phyloP scores from a whole-genome alignment of 2,113 vertebrate species.

The Plecotus auritus region DNA sequence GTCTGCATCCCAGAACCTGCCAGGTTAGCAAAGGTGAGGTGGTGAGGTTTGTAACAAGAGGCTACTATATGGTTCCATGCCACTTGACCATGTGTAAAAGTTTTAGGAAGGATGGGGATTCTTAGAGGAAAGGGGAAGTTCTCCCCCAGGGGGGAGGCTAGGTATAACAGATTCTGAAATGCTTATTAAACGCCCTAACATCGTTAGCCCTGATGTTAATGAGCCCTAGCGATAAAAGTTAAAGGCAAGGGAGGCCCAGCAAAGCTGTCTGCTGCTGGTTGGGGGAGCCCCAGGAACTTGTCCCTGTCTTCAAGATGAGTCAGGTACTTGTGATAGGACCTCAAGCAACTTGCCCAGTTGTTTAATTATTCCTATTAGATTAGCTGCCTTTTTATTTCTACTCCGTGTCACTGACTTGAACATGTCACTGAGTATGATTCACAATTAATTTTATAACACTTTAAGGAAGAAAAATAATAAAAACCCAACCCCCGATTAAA shows the following conservation, averaged over 20 bases:
- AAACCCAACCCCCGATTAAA: neutral
- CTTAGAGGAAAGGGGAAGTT: neutral
- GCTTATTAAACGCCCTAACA: neutral
- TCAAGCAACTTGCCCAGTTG: neutral
- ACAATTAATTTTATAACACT: neutral
- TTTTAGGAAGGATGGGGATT: neutral
- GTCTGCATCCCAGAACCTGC: neutral
- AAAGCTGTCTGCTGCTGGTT: neutral
- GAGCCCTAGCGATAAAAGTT: neutral
- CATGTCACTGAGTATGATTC: neutral
- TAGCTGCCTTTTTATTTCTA: neutral
- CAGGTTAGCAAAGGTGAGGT: constrained; percentile 22
- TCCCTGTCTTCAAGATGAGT: neutral
- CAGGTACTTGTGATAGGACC: neutral
- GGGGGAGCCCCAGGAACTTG: neutral
- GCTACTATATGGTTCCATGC: neutral
- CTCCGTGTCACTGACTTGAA: neutral
- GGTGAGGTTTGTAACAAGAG: neutral
- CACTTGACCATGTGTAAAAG: neutral
- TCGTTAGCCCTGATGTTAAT: neutral
- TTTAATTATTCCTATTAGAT: neutral
- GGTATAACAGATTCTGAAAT: neutral
- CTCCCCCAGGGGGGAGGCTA: neutral
- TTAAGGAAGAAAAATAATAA: constrained; percentile 11
- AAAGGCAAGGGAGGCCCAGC: neutral